A percentile compares a stretch with the other conserved stretches of the same genome.
These are phyloP conservation scores for Thomomys bottae DNA, from an alignment of 2,113 vertebrate species.

Conservation along the genomic window DNA sequence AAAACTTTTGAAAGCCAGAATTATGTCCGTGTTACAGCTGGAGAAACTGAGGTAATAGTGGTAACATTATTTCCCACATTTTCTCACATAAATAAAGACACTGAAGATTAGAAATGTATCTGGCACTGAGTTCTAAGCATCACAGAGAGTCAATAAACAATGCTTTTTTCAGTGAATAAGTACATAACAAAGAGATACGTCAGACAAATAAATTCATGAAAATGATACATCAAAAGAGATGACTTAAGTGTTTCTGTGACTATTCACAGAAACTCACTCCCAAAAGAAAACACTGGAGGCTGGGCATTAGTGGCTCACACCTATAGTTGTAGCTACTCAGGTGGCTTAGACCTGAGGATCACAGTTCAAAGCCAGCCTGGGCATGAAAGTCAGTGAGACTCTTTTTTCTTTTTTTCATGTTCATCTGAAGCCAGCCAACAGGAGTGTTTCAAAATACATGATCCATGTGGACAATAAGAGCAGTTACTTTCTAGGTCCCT, in stretches of 20 bases:
- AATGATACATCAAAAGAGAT: background rate
- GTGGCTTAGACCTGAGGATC: too few relatives aligned
- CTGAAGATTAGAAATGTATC: background rate
- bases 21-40: background rate
- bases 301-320: too few relatives aligned
- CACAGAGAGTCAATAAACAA: background rate
- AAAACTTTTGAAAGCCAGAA: background rate
- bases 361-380: too few relatives aligned
- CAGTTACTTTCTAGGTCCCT: too few relatives aligned
- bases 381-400: too few relatives aligned
- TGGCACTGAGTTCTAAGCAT: background rate
- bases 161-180: background rate
- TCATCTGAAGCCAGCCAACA: too few relatives aligned
- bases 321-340: too few relatives aligned
- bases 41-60: background rate
- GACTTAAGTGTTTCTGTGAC: background rate
- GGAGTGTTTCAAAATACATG: too few relatives aligned
- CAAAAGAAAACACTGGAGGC: background rate
- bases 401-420: too few relatives aligned
- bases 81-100: constrained; percentile 32
- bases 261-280: background rate
- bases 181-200: background rate
- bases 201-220: background rate
- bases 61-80: background rate
- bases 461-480: too few relatives aligned